Evolutionary conservation across 2,797 vertebrate genomes (phyloP).

Genomic region (Erethizon dorsatum): DNA sequence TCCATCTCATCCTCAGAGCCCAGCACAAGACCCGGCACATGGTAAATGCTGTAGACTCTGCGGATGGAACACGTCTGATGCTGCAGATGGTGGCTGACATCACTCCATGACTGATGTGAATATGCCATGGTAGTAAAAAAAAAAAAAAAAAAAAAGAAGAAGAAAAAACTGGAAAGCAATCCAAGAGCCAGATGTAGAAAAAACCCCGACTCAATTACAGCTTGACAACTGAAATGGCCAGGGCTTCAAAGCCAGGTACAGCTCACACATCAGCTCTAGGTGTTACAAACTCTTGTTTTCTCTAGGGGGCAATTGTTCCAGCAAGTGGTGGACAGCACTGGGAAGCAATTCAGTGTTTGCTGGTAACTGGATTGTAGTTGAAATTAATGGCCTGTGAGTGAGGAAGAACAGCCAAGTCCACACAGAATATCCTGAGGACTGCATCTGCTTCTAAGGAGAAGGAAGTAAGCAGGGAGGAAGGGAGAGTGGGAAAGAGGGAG

Average conservation of each 20-base stretch:
- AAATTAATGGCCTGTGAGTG: slow-evolving; percentile 85
- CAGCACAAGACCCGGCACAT: not conserved
- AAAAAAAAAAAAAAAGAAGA: not conserved
- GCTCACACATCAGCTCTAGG: slow-evolving; percentile 77
- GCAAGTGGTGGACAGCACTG: slow-evolving; percentile 67
- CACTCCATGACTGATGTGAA: slow-evolving; percentile 58
- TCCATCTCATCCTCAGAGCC: not conserved
- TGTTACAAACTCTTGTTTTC: slow-evolving; percentile 74
- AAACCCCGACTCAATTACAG: slow-evolving; percentile 61
- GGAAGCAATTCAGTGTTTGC: slow-evolving; percentile 78
- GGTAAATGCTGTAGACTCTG: not conserved
- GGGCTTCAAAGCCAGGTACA: slow-evolving; percentile 76
- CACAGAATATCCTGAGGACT: slow-evolving; percentile 70
- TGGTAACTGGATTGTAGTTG: slow-evolving; percentile 74
- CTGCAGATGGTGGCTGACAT: slow-evolving; percentile 52
- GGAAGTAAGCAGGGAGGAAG: not conserved
- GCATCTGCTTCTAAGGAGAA: slow-evolving; percentile 80
- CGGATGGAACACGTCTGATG: not conserved
- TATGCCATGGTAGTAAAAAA: slow-evolving; percentile 59
- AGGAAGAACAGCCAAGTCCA: slow-evolving; percentile 82
- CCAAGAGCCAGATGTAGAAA: slow-evolving; percentile 70
- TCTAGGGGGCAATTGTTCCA: slow-evolving; percentile 65
- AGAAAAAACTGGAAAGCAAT: not conserved
- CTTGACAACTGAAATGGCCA: not conserved
- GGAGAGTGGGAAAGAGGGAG: not conserved